Base-by-base conservation (phyloP, 1,140 invertebrate genomes). In the Apis florea region DNA sequence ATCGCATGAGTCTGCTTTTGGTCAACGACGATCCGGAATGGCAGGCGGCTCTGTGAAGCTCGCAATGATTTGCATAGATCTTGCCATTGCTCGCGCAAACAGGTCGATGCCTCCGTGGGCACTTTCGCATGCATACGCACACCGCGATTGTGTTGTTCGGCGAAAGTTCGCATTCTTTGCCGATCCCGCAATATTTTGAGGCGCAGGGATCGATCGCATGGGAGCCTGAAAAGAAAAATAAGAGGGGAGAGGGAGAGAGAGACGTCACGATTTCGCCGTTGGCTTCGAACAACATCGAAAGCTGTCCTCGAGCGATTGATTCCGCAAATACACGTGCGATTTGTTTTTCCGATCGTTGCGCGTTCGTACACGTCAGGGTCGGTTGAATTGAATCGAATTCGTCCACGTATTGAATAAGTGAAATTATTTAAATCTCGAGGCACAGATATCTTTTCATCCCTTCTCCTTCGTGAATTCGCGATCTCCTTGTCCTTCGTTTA, bases 61-160 rank as follows among this genome's bases (percentile, higher is more conserved):
- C 96, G 91, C 97, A 97, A 90, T 97, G 96, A 91, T 96, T 97
- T 19, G 95, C 94, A 90, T 97, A 97, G 59, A 96, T 93, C 70
- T 94, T 94, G 4, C 96, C 96, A 91, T 97, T 96, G 13, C 96
- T 95, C n/a, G 96, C 96, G 91, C 96, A 97, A 61, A 97, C 96
- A 79, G 95, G 95, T 79, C 94, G 93, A 89, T 95, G 95, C 21
- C 91, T 88, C 21, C 90, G 85, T 59, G 91, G 90, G 85, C 96
- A 96, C 82, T 94, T 92, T 56, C 94, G 94, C 47, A 95, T 94
- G 91, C 96, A 97, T 47, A 95, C 94, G 90, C 96, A 97, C 26
- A 94, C 88, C 1, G 95, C 94, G 58, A 94, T 89, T 2, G 92
- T 93, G n/a, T 93, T 91, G 24, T 94, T 91, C 11, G 91, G 82